Evolutionary conservation across 2,888 invertebrate species (phyloP).

Genomic region (Lymantria dispar): DNA sequence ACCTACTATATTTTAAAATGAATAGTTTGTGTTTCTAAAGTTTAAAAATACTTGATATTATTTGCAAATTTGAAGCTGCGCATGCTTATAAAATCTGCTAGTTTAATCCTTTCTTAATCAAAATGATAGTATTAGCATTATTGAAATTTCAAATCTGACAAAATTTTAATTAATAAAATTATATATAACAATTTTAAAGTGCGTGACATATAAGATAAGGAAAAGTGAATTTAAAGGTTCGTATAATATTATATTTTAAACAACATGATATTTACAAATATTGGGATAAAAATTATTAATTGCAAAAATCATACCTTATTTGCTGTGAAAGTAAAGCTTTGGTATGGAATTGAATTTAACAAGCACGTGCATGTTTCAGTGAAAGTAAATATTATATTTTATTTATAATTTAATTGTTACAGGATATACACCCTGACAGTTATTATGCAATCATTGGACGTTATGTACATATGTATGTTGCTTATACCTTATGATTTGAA

Average conservation of each 20-base stretch:
- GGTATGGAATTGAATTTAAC: conserved; percentile 43
- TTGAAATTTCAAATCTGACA: background rate
- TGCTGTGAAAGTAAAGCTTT: conserved; percentile 32
- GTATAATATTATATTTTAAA: too few relatives aligned
- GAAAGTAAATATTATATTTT: conserved; percentile 9
- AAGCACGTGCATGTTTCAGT: conserved; percentile 57
- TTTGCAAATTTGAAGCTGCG: conserved; percentile 39
- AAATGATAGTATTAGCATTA: conserved; percentile 1
- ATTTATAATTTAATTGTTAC: conserved; percentile 16
- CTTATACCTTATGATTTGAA: conserved; percentile 28
- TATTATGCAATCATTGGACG: conserved; percentile 27
- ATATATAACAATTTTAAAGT: conserved; percentile 29
- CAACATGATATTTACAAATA: conserved; percentile 4
- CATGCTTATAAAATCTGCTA: conserved; percentile 62
- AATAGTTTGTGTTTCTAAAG: conserved; percentile 19
- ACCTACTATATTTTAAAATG: conserved; percentile 28
- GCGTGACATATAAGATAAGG: conserved; percentile 41
- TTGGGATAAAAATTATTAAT: too few relatives aligned
- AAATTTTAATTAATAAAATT: background rate
- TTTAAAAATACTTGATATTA: conserved; percentile 16
- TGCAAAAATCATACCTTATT: too few relatives aligned
- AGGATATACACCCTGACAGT: conserved; percentile 29
- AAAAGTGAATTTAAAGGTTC: conserved; percentile 26
- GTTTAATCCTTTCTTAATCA: conserved; percentile 43
- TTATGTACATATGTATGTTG: conserved; percentile 17